Evolutionary conservation across 2,113 vertebrate species (phyloP).

Genomic region (Oceanodroma tethys): DNA sequence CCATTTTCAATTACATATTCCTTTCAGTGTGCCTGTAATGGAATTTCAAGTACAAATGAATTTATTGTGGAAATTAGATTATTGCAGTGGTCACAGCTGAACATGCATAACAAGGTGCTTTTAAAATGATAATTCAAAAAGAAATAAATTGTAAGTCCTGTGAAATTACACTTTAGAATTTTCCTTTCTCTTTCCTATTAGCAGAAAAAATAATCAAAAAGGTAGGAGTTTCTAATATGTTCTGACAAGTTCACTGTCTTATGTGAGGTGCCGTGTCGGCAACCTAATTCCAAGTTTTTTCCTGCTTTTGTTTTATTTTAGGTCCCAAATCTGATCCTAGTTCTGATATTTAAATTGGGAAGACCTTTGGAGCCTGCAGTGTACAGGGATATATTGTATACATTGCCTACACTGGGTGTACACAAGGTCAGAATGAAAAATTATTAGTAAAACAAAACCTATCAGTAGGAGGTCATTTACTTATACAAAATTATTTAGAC

Average conservation of each 20-base stretch:
- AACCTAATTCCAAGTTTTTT: neutral
- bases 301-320: slow-evolving; percentile 57
- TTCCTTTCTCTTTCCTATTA: neutral
- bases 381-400: slow-evolving; percentile 82
- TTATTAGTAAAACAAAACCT: neutral
- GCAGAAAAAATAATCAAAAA: neutral
- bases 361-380: slow-evolving; percentile 78
- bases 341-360: slow-evolving; percentile 87
- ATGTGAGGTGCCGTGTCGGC: accelerated
- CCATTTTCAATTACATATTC: neutral
- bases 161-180: neutral
- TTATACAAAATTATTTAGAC: neutral
- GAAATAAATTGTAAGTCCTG: neutral
- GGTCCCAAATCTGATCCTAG: slow-evolving; percentile 87
- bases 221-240: neutral
- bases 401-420: slow-evolving; percentile 86
- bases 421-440: slow-evolving; percentile 84
- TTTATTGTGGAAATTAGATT: neutral
- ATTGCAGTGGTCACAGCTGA: neutral
- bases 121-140: neutral
- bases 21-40: neutral
- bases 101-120: neutral
- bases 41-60: neutral
- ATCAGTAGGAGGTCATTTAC: neutral
- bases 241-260: neutral